Conservation (phyloP, 2,888 invertebrate species). For the Labia minor region DNA sequence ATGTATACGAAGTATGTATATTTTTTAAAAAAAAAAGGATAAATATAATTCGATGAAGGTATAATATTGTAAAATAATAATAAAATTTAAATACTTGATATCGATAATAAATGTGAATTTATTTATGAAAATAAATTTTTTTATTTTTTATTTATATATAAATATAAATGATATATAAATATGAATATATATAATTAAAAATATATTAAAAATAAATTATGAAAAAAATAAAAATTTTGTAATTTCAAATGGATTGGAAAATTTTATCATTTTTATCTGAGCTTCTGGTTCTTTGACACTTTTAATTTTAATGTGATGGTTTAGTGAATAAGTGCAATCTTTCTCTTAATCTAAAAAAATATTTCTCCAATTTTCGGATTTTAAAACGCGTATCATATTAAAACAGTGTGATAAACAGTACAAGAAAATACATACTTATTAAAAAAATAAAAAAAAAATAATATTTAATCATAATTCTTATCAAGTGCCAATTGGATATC, state of each 20-base stretch:
- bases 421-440: background rate
- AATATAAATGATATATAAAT: background rate
- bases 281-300: background rate
- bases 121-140: background rate
- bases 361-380: background rate
- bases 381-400: background rate
- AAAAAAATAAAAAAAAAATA: background rate
- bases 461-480: constrained; percentile 3
- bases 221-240: background rate
- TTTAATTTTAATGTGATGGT: background rate
- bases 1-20: background rate
- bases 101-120: background rate
- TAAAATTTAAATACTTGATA: background rate
- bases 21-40: background rate
- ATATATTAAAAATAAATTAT: background rate
- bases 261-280: no score
- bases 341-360: background rate
- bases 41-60: background rate
- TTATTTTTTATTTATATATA: background rate
- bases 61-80: no score
- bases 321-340: background rate
- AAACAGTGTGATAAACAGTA: background rate
- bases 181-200: background rate
- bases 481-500: constrained; percentile 1
- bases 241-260: no score